Conservation (phyloP, 2,888 invertebrate genomes). For the Fragum whitleyi region DNA sequence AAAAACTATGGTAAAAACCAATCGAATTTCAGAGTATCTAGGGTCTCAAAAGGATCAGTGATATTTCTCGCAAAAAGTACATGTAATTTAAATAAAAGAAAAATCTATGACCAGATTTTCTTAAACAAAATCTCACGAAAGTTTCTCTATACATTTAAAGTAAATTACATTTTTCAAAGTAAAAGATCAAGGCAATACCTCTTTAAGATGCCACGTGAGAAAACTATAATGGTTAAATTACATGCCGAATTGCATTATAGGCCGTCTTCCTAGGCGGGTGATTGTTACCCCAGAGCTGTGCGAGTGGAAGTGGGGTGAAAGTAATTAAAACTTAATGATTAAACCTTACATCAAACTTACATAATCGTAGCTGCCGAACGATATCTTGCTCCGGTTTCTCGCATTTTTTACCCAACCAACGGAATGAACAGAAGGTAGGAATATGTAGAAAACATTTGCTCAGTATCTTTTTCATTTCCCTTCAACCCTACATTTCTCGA, state of each 20-base stretch:
- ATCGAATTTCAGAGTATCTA: no score
- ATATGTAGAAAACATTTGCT: conserved; percentile 4
- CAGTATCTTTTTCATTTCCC: not conserved
- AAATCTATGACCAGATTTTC: no score
- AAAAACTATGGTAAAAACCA: no score
- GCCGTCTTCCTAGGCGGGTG: not conserved
- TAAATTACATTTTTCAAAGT: no score
- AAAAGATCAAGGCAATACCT: not conserved
- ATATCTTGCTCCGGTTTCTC: conserved; percentile 2
- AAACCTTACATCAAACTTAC: conserved; percentile 16
- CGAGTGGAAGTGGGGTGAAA: conserved; percentile 14
- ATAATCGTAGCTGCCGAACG: conserved; percentile 11
- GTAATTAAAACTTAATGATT: conserved; percentile 22
- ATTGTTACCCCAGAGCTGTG: not conserved
- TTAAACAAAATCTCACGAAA: no score
- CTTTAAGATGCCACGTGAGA: not conserved
- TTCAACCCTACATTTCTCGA: not conserved
- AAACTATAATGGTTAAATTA: conserved; percentile 17
- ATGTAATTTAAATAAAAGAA: no score
- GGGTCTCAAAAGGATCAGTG: no score
- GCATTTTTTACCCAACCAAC: not conserved
- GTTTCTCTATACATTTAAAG: no score
- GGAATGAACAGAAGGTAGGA: conserved; percentile 4
- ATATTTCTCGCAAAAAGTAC: no score
- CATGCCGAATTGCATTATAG: conserved; percentile 24